Evolutionary conservation across 2,797 vertebrate genomes (phyloP).

Genomic region (Phalanger gymnotis): DNA sequence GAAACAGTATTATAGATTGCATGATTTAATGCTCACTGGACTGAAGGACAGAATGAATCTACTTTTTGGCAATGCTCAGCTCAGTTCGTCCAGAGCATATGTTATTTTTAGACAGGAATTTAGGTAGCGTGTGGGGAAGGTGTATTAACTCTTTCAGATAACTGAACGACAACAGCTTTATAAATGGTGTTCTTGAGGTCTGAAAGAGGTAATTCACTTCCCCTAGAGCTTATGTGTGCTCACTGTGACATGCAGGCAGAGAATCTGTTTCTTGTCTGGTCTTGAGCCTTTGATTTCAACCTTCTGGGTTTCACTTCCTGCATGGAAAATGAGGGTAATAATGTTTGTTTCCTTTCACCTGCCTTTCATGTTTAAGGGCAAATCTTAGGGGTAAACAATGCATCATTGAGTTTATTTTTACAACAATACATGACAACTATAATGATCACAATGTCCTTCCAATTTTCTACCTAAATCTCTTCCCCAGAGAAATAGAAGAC

Average conservation of each 20-base stretch:
- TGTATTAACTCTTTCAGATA: slow-evolving; percentile 59
- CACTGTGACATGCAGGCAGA: neutral
- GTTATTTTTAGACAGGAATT: slow-evolving; percentile 55
- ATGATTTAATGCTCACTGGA: slow-evolving; percentile 28
- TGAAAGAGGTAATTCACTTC: neutral
- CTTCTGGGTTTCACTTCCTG: neutral
- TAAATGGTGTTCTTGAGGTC: slow-evolving; percentile 17
- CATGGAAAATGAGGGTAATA: slow-evolving; percentile 28
- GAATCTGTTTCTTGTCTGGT: neutral
- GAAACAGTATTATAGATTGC: slow-evolving; percentile 15
- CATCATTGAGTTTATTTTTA: neutral
- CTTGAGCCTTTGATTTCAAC: neutral
- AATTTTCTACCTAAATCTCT: slow-evolving; percentile 1
- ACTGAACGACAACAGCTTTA: neutral
- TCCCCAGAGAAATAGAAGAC: neutral
- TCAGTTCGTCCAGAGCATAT: slow-evolving; percentile 15
- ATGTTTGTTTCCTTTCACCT: neutral
- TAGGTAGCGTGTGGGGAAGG: slow-evolving; percentile 52
- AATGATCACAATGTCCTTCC: neutral
- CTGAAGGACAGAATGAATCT: neutral
- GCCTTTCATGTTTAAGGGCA: slow-evolving; percentile 20
- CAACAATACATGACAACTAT: neutral
- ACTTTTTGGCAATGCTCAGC: neutral
- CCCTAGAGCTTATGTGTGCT: slow-evolving; percentile 2
- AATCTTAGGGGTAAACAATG: neutral